phyloP scores from a whole-genome alignment of 2,888 invertebrate species.

The Mesoligia furuncula region DNA sequence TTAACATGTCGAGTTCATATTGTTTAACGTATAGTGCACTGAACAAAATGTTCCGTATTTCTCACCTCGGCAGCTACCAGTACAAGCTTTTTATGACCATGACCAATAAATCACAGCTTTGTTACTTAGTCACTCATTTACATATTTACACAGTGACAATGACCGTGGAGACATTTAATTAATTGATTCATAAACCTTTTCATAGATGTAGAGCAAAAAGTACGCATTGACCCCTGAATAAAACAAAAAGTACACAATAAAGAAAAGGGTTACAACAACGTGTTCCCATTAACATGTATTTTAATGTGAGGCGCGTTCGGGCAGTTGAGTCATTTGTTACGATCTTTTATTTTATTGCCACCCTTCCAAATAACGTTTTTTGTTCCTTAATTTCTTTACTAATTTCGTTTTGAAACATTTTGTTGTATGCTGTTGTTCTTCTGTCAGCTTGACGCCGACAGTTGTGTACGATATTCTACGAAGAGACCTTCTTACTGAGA shows the following conservation, averaged over 20 bases:
- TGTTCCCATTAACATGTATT: slow-evolving; percentile 86
- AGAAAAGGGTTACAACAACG: slow-evolving; percentile 86
- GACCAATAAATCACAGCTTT: slow-evolving; percentile 87
- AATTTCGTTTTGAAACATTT: slow-evolving; percentile 57
- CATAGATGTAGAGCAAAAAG: slow-evolving; percentile 83
- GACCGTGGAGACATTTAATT: slow-evolving; percentile 90
- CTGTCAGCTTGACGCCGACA: slow-evolving; percentile 18
- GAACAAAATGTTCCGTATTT: slow-evolving; percentile 78
- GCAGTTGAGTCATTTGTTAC: slow-evolving; percentile 86
- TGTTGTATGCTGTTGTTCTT: slow-evolving; percentile 22
- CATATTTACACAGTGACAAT: slow-evolving; percentile 89
- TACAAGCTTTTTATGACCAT: slow-evolving; percentile 77
- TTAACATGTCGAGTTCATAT: slow-evolving; percentile 66
- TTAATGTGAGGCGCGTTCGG: slow-evolving; percentile 84
- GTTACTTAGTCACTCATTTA: slow-evolving; percentile 85
- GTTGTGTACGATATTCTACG: slow-evolving; percentile 12
- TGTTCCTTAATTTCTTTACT: slow-evolving; percentile 67
- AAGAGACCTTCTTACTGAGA: background rate
- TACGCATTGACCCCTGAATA: slow-evolving; percentile 88
- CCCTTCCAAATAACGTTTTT: slow-evolving; percentile 75
- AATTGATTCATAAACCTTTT: slow-evolving; percentile 90
- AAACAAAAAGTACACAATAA: slow-evolving; percentile 85
- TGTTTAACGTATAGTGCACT: slow-evolving; percentile 70
- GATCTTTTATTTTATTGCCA: slow-evolving; percentile 81
- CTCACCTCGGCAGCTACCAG: slow-evolving; percentile 79